Percentiles rank a stretch among this genome's conserved stretches.
phyloP scores from a whole-genome alignment of 1,140 invertebrate species.

The Octopus sinensis region DNA sequence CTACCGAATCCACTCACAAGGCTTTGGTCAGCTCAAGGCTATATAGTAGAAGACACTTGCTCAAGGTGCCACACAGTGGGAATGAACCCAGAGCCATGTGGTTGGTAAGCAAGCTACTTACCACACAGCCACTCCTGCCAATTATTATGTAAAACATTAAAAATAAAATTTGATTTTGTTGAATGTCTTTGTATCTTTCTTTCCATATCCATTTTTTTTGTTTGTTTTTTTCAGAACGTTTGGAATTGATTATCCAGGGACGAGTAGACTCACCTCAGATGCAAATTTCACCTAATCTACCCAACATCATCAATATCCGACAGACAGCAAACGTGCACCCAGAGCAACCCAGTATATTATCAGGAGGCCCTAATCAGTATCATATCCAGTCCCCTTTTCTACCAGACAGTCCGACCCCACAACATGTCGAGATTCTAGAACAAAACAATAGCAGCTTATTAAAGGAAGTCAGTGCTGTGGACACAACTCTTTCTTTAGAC shows the following conservation, averaged over 20 bases:
- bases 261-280: slow-evolving; percentile 31
- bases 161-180: neutral
- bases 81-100: too few relatives aligned
- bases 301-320: too few relatives aligned
- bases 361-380: slow-evolving; percentile 12
- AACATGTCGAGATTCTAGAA: too few relatives aligned
- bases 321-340: slow-evolving; percentile 19
- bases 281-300: neutral
- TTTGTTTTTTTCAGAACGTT: slow-evolving; percentile 38
- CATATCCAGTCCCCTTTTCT: neutral
- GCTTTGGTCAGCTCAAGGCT: too few relatives aligned
- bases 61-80: too few relatives aligned
- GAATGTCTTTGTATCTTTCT: too few relatives aligned
- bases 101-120: too few relatives aligned
- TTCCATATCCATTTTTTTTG: neutral
- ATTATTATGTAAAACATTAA: neutral
- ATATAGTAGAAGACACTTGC: too few relatives aligned
- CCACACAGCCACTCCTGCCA: neutral
- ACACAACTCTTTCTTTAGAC: slow-evolving; percentile 29
- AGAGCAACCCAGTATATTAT: slow-evolving; percentile 7
- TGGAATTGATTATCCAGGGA: slow-evolving; percentile 48
- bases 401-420: neutral
- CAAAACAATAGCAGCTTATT: slow-evolving; percentile 16
- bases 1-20: too few relatives aligned
- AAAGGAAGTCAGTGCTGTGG: slow-evolving; percentile 22